These are phyloP conservation scores for Rhabdornis inornatus DNA, from an alignment of 2,113 vertebrate genomes.

Conservation along the genomic window DNA sequence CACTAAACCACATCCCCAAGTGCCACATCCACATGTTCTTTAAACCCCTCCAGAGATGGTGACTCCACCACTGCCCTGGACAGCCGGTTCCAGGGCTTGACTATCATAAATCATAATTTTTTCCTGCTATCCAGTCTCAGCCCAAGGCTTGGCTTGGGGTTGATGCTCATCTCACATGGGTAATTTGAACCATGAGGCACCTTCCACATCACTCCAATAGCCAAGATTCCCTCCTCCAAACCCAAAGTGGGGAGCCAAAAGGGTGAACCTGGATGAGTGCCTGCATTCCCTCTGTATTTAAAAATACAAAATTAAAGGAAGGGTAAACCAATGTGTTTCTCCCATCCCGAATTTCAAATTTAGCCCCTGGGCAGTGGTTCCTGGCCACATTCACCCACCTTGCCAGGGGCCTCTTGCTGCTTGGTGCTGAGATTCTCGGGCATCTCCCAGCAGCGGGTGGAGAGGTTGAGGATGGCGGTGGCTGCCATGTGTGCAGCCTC, in stretches of 20 bases:
- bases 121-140: neutral
- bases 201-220: neutral
- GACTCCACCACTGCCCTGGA: neutral
- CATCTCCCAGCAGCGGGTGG: constrained; percentile 97
- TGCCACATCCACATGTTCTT: neutral
- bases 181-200: neutral
- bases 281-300: neutral
- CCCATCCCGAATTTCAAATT: neutral
- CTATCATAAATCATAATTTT: neutral
- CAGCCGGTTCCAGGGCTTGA: neutral
- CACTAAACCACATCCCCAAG: neutral
- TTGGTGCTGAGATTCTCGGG: constrained; percentile 97
- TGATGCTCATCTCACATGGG: neutral
- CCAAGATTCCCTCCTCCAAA: neutral
- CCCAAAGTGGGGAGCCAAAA: rapidly evolving
- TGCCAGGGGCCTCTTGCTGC: constrained; percentile 79
- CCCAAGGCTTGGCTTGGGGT: neutral
- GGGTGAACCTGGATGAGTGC: rapidly evolving
- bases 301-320: neutral
- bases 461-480: constrained; percentile 97
- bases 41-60: neutral
- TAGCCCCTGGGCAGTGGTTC: neutral
- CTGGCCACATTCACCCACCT: constrained; percentile 66
- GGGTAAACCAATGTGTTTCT: neutral
- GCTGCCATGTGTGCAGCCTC: constrained; percentile 98